Conservation (phyloP, 1,140 invertebrate species). For the Hycleus phaleratus region DNA sequence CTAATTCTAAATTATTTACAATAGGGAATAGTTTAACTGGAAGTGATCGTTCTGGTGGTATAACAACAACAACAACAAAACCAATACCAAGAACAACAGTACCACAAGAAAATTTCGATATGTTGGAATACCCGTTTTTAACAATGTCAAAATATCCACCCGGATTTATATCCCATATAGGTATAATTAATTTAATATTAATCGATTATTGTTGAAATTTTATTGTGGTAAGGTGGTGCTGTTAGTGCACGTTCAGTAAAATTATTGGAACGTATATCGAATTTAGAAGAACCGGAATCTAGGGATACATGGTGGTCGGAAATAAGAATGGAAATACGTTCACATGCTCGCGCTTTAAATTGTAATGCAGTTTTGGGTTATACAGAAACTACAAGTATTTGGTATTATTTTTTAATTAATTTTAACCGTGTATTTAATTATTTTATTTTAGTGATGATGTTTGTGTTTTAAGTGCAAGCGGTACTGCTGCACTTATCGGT, state of each 20-base stretch:
- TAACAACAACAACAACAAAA: slow-evolving; percentile 22
- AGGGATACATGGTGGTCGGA: slow-evolving; percentile 92
- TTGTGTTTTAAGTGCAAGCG: slow-evolving; percentile 85
- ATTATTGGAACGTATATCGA: slow-evolving; percentile 71
- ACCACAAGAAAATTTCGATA: slow-evolving; percentile 49
- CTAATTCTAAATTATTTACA: no score
- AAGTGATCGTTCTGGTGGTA: slow-evolving; percentile 45
- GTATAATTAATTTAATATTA: slow-evolving; percentile 45
- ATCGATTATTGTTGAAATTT: background rate
- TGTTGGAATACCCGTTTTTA: slow-evolving; percentile 92
- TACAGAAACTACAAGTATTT: slow-evolving; percentile 80
- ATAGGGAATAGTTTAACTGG: slow-evolving; percentile 62
- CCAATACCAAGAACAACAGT: slow-evolving; percentile 28
- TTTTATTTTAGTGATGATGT: slow-evolving; percentile 75
- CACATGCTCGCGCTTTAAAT: slow-evolving; percentile 79
- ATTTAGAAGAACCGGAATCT: slow-evolving; percentile 80
- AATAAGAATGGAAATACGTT: slow-evolving; percentile 85
- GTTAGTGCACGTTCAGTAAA: slow-evolving; percentile 82
- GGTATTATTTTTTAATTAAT: slow-evolving; percentile 47
- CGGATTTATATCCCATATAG: slow-evolving; percentile 82
- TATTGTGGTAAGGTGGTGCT: slow-evolving; percentile 57
- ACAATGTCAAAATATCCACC: slow-evolving; percentile 85
- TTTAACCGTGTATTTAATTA: background rate
- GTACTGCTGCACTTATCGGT: slow-evolving; percentile 84
- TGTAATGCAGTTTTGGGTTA: slow-evolving; percentile 95